A percentile compares a stretch with the other conserved stretches of the same genome.
phyloP scores from a whole-genome alignment of 1,140 invertebrate genomes.

The Artemia franciscana region DNA sequence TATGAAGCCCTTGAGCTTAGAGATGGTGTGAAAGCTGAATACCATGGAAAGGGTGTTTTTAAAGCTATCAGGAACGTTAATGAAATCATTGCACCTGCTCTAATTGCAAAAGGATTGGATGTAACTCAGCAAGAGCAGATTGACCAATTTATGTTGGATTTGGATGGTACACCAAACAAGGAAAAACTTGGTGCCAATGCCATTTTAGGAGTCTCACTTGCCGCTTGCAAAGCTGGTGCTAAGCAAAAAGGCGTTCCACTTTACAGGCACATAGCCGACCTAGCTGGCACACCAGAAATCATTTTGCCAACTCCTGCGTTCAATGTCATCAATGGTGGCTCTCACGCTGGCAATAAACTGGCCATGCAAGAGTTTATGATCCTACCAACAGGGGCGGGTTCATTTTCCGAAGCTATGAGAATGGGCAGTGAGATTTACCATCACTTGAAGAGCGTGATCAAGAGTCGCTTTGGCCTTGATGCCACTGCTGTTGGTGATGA shows the following conservation, averaged over 20 bases:
- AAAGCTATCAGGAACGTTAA: constrained; percentile 90
- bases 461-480: constrained; percentile 74
- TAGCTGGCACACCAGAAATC: constrained; percentile 72
- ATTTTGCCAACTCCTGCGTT: constrained; percentile 90
- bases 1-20: constrained; percentile 91
- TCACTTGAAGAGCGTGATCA: constrained; percentile 85
- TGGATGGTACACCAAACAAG: constrained; percentile 95
- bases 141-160: constrained; percentile 70
- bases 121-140: constrained; percentile 76
- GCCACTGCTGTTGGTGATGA: constrained; percentile 97
- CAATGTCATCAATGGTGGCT: constrained; percentile 98
- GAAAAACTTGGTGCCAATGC: constrained; percentile 89
- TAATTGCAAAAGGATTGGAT: constrained; percentile 53
- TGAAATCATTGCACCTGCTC: constrained; percentile 52
- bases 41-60: constrained; percentile 83
- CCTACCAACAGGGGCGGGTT: constrained; percentile 62
- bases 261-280: constrained; percentile 65
- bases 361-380: constrained; percentile 99
- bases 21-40: constrained; percentile 66
- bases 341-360: constrained; percentile 93
- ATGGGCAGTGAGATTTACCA: constrained; percentile 96
- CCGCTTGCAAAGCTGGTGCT: constrained; percentile 87
- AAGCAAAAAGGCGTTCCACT: constrained; percentile 78
- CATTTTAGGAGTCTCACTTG: constrained; percentile 86
- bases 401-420: constrained; percentile 91